phyloP scores from a whole-genome alignment of 2,888 invertebrate genomes.

The Dermolepida albohirtum region DNA sequence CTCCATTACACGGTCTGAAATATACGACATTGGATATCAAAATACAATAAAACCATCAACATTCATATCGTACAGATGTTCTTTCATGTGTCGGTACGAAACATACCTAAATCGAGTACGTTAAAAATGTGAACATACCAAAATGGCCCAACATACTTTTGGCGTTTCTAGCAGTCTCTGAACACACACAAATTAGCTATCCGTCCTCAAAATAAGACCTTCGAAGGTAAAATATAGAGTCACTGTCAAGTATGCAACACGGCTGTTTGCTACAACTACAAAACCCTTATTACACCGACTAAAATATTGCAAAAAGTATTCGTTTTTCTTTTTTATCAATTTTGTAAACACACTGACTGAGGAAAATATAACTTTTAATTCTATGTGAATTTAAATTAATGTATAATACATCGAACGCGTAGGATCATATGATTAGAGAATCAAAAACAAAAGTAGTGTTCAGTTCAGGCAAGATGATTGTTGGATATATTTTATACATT shows the following conservation, averaged over 20 bases:
- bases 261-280: conserved; percentile 55
- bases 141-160: conserved; percentile 51
- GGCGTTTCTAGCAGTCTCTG: conserved; percentile 36
- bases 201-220: conserved; percentile 41
- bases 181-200: conserved; percentile 35
- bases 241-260: conserved; percentile 58
- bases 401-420: conserved; percentile 26
- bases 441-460: conserved; percentile 42
- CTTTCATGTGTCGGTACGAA: conserved; percentile 45
- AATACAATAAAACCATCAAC: conserved; percentile 59
- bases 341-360: conserved; percentile 10
- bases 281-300: conserved; percentile 60
- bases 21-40: conserved; percentile 57
- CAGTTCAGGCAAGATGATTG: conserved; percentile 30
- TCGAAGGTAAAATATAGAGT: conserved; percentile 47
- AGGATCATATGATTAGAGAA: conserved; percentile 42
- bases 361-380: conserved; percentile 16
- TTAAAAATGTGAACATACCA: conserved; percentile 49
- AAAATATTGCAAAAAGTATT: conserved; percentile 47
- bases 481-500: conserved; percentile 33
- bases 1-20: conserved; percentile 58
- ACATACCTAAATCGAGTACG: conserved; percentile 25
- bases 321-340: conserved; percentile 21
- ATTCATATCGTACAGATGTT: conserved; percentile 55
- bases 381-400: conserved; percentile 1